Base-by-base conservation (phyloP, 2,113 vertebrate genomes). In the Notarius lentiginosus region DNA sequence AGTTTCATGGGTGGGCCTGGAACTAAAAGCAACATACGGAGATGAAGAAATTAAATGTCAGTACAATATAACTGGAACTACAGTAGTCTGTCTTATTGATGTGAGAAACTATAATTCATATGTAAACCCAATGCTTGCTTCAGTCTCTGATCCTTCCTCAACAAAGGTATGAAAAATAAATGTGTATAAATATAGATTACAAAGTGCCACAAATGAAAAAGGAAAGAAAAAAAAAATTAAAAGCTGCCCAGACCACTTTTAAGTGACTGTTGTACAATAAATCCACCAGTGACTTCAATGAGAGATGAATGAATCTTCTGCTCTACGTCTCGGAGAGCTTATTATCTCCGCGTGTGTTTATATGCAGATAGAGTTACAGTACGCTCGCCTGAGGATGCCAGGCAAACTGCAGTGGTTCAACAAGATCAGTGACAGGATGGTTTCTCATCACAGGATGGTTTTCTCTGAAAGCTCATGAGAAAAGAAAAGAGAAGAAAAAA, bases 1-100 rank as follows among this genome's bases (percentile, higher is more conserved):
- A 99, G 92, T 90, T 97, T 95, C 91, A 97, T 94, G 0, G 97
- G 96, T 0, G 97, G 96, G 5, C 97, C 97, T 0, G 98, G 98
- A 83, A 97, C 98, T 99, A 89, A 77, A 86, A 82, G 84, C 51
- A 61, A 87, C 49, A 60, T 10, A 51, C 27, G 84, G 49, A 87
- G 84, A 65, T 60, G 6, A 8, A 79, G 79, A 70, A 84, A 91
- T 87, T 89, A 77, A 41, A 85, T 9, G 34, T 15, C 24, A 70
- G 53, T 70, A 84, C 83, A 53, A 68, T n/a, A 83, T 75, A 24
- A 65, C 63, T 61, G 70, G 17, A 53, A 76, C 11, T 12, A 14
- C 34, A 1, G 34, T 34, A 41, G 41, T 41, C 41, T 76, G 47
- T 76, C 20, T 77, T 77, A 55, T 27, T 77, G 49, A n/a, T 7